Evolutionary conservation across 2,888 invertebrate genomes (phyloP), one percentile per base, ranked within the genome.

Genomic region (Thymelicus sylvestris): DNA sequence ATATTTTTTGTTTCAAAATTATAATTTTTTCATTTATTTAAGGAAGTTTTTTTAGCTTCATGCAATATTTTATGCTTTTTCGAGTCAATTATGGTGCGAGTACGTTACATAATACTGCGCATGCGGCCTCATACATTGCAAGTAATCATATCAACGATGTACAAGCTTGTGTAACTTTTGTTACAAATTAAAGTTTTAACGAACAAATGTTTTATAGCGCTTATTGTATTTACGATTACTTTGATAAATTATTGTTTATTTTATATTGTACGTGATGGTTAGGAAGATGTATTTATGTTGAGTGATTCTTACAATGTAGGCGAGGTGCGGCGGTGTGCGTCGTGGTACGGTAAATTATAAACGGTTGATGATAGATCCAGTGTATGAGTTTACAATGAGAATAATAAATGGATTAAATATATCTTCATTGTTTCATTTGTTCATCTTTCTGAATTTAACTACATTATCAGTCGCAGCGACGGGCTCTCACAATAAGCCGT

Each of bases 381-480:
- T 91, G 92, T 93, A 93, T 89, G 92, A 89, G 89, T 93, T 93
- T 91, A 93, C 91, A 90, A 88, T 90, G 90, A 91, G 88, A 89
- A 89, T 86, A 86, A 90, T 92, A 92, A 91, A 93, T 90, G 87
- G 87, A 90, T 85, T 83, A 89, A 89, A 87, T 82, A 83, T 60
- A 64, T 74, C 66, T 77, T 73, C 44, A 55, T 78, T 74, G 76
- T 75, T 72, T 74, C 77, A 77, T 73, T 68, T 72, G 39, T 19
- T 19, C 31, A 10, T 15, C 52, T 39, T 41, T 31, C 31, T 31
- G 24, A 24, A 24, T 24, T 24, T 2, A 24, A 24, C 24, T 24
- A 24, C 24, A 24, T 24, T 2, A 24, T 24, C 24, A 24, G 24
- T 24, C 24, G 24, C 24, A 3, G 24, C 3, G 24, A 24, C 1